A percentile compares a stretch with the other conserved stretches of the same genome.
Evolutionary conservation across 1,140 invertebrate species (phyloP).

Genomic region (Physella acuta): DNA sequence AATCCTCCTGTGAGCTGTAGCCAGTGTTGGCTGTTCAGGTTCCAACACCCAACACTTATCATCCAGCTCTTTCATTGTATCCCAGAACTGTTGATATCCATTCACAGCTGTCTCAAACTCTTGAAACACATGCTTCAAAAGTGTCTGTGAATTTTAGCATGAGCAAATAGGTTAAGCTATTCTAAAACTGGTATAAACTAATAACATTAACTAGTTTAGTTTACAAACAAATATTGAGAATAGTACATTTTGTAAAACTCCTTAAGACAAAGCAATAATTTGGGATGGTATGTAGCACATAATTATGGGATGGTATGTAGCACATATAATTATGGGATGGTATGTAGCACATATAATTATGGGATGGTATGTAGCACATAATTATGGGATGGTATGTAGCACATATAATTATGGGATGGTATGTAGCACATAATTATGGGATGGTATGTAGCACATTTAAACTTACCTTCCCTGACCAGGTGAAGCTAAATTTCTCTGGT

Average conservation of each 20-base stretch:
- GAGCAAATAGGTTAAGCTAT: not conserved
- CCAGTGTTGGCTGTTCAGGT: conserved; percentile 56
- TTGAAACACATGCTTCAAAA: conserved; percentile 29
- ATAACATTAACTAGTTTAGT: not conserved
- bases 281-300: not conserved
- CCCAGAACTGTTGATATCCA: conserved; percentile 58
- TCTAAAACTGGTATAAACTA: not conserved
- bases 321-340: too few relatives aligned
- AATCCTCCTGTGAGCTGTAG: conserved; percentile 56
- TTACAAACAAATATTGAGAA: not conserved
- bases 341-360: too few relatives aligned
- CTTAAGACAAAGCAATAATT: not conserved
- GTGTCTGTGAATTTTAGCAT: conserved; percentile 25
- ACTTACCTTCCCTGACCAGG: conserved; percentile 34
- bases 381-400: too few relatives aligned
- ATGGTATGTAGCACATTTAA: too few relatives aligned
- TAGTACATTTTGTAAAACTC: not conserved
- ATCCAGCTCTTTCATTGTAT: conserved; percentile 60
- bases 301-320: not conserved
- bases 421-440: too few relatives aligned
- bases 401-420: too few relatives aligned
- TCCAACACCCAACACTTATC: conserved; percentile 58
- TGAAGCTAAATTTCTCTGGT: conserved; percentile 37
- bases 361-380: too few relatives aligned
- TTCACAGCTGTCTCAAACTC: conserved; percentile 37